phyloP scores from a whole-genome alignment of 2,888 invertebrate species.

The Agonopterix heracliana region DNA sequence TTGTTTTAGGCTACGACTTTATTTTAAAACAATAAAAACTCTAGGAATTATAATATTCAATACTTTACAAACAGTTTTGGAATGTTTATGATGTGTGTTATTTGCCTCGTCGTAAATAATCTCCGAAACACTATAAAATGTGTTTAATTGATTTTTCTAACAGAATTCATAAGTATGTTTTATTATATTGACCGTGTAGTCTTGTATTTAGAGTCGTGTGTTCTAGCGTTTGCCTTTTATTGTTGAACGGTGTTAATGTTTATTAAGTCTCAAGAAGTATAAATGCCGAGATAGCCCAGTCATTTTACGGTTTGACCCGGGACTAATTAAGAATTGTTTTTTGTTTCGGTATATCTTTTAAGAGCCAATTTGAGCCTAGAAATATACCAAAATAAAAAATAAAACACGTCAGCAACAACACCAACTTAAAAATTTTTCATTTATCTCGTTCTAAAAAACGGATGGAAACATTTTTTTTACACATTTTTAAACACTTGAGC shows the following conservation, averaged over 20 bases:
- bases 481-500: too few relatives aligned
- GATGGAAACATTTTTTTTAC: too few relatives aligned
- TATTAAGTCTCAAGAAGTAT: conserved; percentile 28
- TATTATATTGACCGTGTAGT: too few relatives aligned
- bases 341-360: too few relatives aligned
- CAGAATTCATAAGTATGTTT: background rate
- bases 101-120: conserved; percentile 6
- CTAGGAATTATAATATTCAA: conserved; percentile 9
- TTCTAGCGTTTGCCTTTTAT: conserved; percentile 10
- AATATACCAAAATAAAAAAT: too few relatives aligned
- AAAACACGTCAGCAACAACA: too few relatives aligned
- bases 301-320: too few relatives aligned
- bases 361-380: too few relatives aligned
- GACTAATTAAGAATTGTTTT: too few relatives aligned
- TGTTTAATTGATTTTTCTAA: conserved; percentile 4
- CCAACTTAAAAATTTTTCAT: too few relatives aligned
- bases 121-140: conserved; percentile 1
- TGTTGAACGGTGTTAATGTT: conserved; percentile 19
- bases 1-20: conserved; percentile 21
- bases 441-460: too few relatives aligned
- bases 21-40: conserved; percentile 31
- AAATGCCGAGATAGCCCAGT: too few relatives aligned
- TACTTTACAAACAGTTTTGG: background rate
- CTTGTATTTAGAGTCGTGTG: background rate
- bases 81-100: conserved; percentile 8